Conservation (phyloP, 2,888 invertebrate genomes). For the Desoria tigrina region DNA sequence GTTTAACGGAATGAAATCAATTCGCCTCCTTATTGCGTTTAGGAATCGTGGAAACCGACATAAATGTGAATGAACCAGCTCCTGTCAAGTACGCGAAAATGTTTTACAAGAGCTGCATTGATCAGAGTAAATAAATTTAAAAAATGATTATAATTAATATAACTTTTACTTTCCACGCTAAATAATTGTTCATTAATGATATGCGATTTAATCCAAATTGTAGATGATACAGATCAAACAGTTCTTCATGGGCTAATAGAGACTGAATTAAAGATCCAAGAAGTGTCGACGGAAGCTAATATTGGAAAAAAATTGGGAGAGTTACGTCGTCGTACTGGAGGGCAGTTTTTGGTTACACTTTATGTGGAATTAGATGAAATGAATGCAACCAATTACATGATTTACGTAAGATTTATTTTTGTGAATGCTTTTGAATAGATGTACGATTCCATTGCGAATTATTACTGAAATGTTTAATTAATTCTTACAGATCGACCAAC, state of each 20-base stretch:
- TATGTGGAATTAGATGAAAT: slow-evolving; percentile 46
- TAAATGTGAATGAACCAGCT: slow-evolving; percentile 53
- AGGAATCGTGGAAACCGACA: slow-evolving; percentile 54
- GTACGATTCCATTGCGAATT: no score
- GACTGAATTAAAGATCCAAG: slow-evolving; percentile 14
- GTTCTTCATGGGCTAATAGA: slow-evolving; percentile 32
- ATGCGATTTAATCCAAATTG: not conserved
- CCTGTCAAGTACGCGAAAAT: slow-evolving; percentile 61
- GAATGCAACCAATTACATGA: slow-evolving; percentile 37
- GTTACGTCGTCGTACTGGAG: slow-evolving; percentile 39
- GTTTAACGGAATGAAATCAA: no score
- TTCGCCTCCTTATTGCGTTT: no score
- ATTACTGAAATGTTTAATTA: not conserved
- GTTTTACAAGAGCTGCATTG: slow-evolving; percentile 67
- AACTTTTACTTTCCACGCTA: not conserved
- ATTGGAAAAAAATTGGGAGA: slow-evolving; percentile 42
- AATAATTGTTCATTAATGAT: not conserved
- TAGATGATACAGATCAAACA: slow-evolving; percentile 30
- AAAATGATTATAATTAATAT: no score
- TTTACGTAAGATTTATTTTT: slow-evolving; percentile 41
- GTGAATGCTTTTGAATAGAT: no score
- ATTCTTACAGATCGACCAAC: slow-evolving; percentile 39
- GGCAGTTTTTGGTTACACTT: slow-evolving; percentile 38
- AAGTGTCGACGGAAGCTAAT: no score
- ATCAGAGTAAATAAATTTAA: slow-evolving; percentile 68